Conservation (phyloP, 2,888 invertebrate species). For the Miltochrista miniata region DNA sequence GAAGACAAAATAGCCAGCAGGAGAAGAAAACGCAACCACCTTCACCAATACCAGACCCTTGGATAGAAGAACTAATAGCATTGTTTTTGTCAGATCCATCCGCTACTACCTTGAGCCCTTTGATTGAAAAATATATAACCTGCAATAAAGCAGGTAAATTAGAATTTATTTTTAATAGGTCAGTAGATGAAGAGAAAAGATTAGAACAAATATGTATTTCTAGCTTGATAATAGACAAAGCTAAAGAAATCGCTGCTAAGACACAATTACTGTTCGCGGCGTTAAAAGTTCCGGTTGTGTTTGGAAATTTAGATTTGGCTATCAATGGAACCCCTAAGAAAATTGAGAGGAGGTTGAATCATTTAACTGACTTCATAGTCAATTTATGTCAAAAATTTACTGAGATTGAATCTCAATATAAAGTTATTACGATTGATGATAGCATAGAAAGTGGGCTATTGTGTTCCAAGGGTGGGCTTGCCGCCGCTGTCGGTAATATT, state of each 20-base stretch:
- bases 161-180: constrained; percentile 8
- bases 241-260: constrained; percentile 11
- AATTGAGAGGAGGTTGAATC: constrained; percentile 1
- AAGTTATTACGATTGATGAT: constrained; percentile 14
- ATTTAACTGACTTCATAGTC: constrained; percentile 1
- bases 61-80: background rate
- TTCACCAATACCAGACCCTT: no score
- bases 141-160: constrained; percentile 11
- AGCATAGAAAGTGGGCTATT: constrained; percentile 8
- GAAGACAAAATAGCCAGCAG: background rate
- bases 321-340: background rate
- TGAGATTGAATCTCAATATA: background rate
- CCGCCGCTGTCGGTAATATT: constrained; percentile 21
- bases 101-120: constrained; percentile 5
- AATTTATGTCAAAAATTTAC: constrained; percentile 4
- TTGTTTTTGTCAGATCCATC: constrained; percentile 4
- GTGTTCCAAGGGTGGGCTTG: constrained; percentile 15
- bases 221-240: constrained; percentile 6
- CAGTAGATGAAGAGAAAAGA: background rate
- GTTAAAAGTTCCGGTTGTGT: constrained; percentile 15
- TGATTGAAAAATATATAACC: constrained; percentile 17
- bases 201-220: constrained; percentile 8
- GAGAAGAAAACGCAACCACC: background rate
- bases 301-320: constrained; percentile 22
- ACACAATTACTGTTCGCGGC: background rate